Evolutionary conservation across 2,888 invertebrate genomes (phyloP).

Genomic region (Corbicula japonica): DNA sequence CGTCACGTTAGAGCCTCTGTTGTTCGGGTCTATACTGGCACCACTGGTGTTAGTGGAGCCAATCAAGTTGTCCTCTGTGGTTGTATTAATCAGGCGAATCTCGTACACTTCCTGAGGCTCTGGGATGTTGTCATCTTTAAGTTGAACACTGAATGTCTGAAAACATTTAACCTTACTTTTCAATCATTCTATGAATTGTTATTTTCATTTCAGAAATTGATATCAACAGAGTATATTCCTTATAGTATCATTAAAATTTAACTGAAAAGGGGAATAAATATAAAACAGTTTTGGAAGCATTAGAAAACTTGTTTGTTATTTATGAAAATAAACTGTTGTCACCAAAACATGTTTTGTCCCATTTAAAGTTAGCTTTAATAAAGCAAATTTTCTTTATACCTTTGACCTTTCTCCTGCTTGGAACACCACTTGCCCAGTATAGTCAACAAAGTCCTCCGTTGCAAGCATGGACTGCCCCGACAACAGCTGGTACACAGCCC

Average conservation of each 20-base stretch:
- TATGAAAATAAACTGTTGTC: no score
- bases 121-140: constrained; percentile 81
- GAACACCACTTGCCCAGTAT: constrained; percentile 80
- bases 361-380: not conserved
- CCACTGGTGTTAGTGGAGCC: constrained; percentile 85
- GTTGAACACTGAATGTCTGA: constrained; percentile 76
- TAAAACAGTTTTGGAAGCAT: no score
- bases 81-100: constrained; percentile 73
- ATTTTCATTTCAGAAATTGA: no score
- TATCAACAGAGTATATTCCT: no score
- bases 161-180: constrained; percentile 25
- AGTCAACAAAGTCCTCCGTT: constrained; percentile 77
- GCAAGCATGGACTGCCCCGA: constrained; percentile 52
- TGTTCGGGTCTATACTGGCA: constrained; percentile 80
- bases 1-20: constrained; percentile 68
- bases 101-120: constrained; percentile 80
- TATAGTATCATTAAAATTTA: no score
- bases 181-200: not conserved
- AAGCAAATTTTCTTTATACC: constrained; percentile 65
- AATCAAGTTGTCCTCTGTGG: constrained; percentile 76
- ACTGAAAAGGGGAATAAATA: no score
- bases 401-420: constrained; percentile 79
- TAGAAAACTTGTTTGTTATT: no score
- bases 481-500: constrained; percentile 75
- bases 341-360: not conserved